Evolutionary conservation across 2,113 vertebrate genomes (phyloP).

Genomic region (Charadrius vociferus): DNA sequence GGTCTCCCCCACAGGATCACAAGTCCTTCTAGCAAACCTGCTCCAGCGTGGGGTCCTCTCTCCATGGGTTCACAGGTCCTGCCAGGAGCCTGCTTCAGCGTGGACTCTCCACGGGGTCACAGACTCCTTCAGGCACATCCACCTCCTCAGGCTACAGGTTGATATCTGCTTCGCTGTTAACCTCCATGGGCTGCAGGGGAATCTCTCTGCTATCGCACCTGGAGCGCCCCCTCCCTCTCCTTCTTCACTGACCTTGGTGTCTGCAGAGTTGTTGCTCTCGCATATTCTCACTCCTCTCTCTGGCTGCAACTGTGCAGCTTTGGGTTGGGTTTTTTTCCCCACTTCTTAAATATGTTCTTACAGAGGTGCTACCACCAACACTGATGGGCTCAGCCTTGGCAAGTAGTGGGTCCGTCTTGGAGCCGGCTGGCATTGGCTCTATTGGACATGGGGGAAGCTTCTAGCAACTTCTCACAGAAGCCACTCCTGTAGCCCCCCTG

Average conservation of each 20-base stretch:
- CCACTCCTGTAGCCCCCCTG: not conserved
- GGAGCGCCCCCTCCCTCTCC: not conserved
- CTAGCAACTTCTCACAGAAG: not conserved
- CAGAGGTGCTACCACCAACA: not conserved
- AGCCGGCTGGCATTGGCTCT: not conserved
- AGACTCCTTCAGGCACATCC: not conserved
- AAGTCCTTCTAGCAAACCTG: not conserved
- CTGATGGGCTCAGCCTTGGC: not conserved
- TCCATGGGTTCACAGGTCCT: not conserved
- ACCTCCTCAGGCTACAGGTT: not conserved
- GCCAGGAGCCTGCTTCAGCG: not conserved
- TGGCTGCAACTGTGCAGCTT: not conserved
- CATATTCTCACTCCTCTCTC: not conserved
- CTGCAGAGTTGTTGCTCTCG: not conserved
- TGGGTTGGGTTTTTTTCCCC: too few species aligned
- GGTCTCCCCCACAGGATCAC: not conserved
- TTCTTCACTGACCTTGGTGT: not conserved
- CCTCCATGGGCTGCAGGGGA: not conserved
- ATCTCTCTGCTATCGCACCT: not conserved
- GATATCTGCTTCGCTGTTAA: too few species aligned
- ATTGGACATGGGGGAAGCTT: not conserved
- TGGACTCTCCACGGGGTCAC: fast-evolving
- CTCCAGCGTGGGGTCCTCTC: not conserved
- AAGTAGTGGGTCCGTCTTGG: fast-evolving
- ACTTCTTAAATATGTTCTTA: not conserved